Evolutionary conservation across 2,113 vertebrate genomes (phyloP).

Genomic region (Xenopus borealis): DNA sequence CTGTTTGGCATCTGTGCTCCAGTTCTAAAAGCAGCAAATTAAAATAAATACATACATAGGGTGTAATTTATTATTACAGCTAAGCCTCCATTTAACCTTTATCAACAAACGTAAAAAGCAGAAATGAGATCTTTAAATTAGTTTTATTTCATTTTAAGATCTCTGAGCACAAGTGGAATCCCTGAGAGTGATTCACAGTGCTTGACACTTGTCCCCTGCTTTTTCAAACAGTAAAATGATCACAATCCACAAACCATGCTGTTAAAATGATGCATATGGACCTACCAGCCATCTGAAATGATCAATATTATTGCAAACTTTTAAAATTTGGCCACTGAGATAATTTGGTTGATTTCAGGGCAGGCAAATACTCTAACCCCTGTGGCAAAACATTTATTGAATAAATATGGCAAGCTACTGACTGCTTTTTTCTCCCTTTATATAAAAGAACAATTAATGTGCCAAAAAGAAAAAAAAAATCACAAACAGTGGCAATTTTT

Average conservation of each 20-base stretch:
- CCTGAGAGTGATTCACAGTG: constrained; percentile 65
- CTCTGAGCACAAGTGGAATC: constrained; percentile 52
- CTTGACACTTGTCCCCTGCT: constrained; percentile 67
- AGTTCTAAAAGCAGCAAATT: no score
- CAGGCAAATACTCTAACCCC: constrained; percentile 67
- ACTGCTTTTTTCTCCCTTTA: constrained; percentile 67
- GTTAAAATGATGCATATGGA: constrained; percentile 75
- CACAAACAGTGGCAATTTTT: constrained; percentile 58
- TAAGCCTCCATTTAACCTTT: constrained; percentile 2
- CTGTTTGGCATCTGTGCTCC: no score
- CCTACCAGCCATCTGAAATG: constrained; percentile 67
- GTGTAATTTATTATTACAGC: background rate
- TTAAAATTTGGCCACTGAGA: constrained; percentile 74
- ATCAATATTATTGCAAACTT: constrained; percentile 73
- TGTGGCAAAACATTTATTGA: constrained; percentile 68
- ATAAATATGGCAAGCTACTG: constrained; percentile 64
- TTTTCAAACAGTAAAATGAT: constrained; percentile 72
- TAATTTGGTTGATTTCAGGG: constrained; percentile 74
- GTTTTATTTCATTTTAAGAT: constrained; percentile 60
- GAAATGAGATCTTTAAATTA: constrained; percentile 10
- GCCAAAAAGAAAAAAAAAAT: constrained; percentile 71
- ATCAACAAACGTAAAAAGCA: constrained; percentile 6
- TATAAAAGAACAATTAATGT: constrained; percentile 70
- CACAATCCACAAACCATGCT: constrained; percentile 73
- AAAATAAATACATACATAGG: no score